A percentile compares a stretch with the other conserved stretches of the same genome.
Conservation (phyloP, 2,113 vertebrate species). For the Leucosticte australis region DNA sequence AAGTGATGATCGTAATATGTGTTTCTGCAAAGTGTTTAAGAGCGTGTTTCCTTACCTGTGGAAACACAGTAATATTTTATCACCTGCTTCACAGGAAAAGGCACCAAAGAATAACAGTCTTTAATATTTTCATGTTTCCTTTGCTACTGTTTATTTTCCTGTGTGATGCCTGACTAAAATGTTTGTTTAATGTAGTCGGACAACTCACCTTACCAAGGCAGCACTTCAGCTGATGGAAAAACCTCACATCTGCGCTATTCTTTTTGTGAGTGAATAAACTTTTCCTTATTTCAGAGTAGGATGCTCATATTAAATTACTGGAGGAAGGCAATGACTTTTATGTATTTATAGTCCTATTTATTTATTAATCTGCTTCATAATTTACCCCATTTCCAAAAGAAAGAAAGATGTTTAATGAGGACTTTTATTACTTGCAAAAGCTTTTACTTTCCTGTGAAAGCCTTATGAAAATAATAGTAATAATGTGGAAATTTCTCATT, state of each 20-base stretch:
- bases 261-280: constrained; percentile 54
- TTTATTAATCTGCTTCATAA: constrained; percentile 59
- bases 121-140: constrained; percentile 70
- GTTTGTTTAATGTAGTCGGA: constrained; percentile 65
- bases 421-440: constrained; percentile 60
- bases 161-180: constrained; percentile 68
- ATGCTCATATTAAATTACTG: constrained; percentile 56
- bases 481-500: constrained; percentile 48
- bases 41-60: constrained; percentile 68
- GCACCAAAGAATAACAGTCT: constrained; percentile 62
- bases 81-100: constrained; percentile 66
- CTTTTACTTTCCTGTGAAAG: constrained; percentile 57
- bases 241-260: constrained; percentile 58
- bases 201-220: constrained; percentile 56
- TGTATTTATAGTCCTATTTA: constrained; percentile 63
- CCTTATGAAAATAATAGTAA: constrained; percentile 48
- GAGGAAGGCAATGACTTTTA: constrained; percentile 45
- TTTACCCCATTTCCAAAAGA: constrained; percentile 50
- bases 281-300: constrained; percentile 53
- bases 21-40: constrained; percentile 67
- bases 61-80: constrained; percentile 72
- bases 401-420: constrained; percentile 48
- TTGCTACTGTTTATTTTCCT: constrained; percentile 74
- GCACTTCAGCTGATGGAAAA: constrained; percentile 56
- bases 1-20: constrained; percentile 64